Conservation (phyloP, 1,140 invertebrate species). For the Macrosteles quadrilineatus region DNA sequence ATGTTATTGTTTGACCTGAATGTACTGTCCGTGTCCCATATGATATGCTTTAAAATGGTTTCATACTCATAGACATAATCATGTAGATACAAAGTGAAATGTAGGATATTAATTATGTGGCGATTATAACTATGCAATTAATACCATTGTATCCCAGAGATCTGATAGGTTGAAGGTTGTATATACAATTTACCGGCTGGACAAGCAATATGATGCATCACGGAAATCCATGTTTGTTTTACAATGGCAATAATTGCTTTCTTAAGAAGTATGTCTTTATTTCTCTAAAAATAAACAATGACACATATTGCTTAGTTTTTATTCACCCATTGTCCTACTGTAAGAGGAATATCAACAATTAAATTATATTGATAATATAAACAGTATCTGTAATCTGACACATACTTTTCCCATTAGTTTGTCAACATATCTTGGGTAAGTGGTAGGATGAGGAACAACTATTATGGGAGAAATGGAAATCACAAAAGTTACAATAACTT, state of each 20-base stretch:
- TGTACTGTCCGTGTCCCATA: too few relatives aligned
- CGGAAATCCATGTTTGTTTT: not conserved
- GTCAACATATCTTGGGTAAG: too few relatives aligned
- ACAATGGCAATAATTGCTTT: slow-evolving; percentile 26
- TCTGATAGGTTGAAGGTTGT: not conserved
- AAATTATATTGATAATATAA: too few relatives aligned
- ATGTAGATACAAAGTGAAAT: not conserved
- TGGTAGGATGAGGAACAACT: too few relatives aligned
- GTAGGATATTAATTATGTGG: not conserved
- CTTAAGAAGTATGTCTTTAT: slow-evolving; percentile 26
- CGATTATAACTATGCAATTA: not conserved
- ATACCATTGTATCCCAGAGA: not conserved
- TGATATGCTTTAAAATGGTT: slow-evolving; percentile 4
- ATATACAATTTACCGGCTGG: not conserved
- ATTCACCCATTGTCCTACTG: too few relatives aligned
- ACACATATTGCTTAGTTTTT: not conserved
- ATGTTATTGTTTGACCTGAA: too few relatives aligned
- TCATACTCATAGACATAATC: slow-evolving; percentile 5
- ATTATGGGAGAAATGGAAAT: too few relatives aligned
- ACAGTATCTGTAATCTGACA: too few relatives aligned
- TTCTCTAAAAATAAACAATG: slow-evolving; percentile 25
- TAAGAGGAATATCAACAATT: too few relatives aligned
- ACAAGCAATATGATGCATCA: not conserved
- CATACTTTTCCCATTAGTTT: too few relatives aligned
- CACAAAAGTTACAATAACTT: too few relatives aligned